Evolutionary conservation across 2,888 invertebrate species (phyloP).

Genomic region (Drosophila bunnanda): DNA sequence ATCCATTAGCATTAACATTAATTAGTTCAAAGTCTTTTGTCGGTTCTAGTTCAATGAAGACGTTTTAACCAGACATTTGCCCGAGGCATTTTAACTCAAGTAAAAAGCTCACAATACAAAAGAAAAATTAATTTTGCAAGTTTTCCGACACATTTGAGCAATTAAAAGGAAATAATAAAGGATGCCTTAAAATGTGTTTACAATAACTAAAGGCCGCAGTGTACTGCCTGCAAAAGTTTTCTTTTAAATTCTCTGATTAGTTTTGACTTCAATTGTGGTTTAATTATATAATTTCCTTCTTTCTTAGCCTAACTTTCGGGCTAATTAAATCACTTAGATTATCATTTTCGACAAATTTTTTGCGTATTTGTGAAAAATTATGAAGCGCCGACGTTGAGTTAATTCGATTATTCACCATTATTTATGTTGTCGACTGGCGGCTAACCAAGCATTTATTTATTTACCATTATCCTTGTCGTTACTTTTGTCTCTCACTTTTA

Average conservation of each 20-base stretch:
- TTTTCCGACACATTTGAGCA: conserved; percentile 1
- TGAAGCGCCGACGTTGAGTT: conserved; percentile 3
- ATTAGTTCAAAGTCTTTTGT: conserved; percentile 1
- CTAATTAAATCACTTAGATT: conserved; percentile 11
- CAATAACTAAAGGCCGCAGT: background rate
- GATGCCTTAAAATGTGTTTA: background rate
- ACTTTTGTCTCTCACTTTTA: conserved; percentile 11
- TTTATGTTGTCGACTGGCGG: conserved; percentile 13
- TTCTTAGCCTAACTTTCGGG: background rate
- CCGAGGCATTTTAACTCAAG: background rate
- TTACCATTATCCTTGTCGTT: conserved; percentile 28
- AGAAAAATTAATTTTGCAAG: conserved; percentile 1
- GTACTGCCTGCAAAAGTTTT: background rate
- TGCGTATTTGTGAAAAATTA: conserved; percentile 1
- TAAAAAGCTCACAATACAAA: background rate
- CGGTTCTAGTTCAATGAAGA: conserved; percentile 8
- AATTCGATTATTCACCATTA: conserved; percentile 36
- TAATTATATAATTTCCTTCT: background rate
- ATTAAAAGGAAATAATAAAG: conserved; percentile 2
- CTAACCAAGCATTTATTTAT: conserved; percentile 42
- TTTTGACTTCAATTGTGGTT: background rate
- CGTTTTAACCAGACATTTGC: conserved; percentile 6
- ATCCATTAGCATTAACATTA: background rate
- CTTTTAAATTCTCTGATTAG: background rate
- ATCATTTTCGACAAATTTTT: background rate